phyloP scores from a whole-genome alignment of 2,888 invertebrate genomes.

The Laothoe populi region DNA sequence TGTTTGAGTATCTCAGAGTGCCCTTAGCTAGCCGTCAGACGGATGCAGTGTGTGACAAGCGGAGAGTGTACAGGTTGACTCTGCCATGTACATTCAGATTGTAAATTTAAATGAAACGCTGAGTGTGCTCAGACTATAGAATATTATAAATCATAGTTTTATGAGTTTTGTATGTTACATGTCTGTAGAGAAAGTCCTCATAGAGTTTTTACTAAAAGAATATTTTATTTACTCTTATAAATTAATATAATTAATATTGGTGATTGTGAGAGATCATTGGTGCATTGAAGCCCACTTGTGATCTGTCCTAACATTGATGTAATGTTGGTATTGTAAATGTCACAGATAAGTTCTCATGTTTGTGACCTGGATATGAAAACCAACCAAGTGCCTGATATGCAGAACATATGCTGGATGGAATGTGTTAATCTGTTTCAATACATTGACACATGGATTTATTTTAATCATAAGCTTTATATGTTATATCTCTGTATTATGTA shows the following conservation, averaged over 20 bases:
- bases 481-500: constrained; percentile 22
- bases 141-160: constrained; percentile 75
- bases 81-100: constrained; percentile 51
- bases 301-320: constrained; percentile 48
- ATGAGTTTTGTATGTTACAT: constrained; percentile 75
- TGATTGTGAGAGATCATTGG: constrained; percentile 48
- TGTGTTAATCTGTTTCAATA: constrained; percentile 13
- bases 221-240: constrained; percentile 70
- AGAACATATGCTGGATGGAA: constrained; percentile 34
- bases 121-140: constrained; percentile 64
- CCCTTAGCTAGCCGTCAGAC: constrained; percentile 43
- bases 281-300: constrained; percentile 39
- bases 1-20: constrained; percentile 46
- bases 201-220: constrained; percentile 75
- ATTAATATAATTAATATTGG: constrained; percentile 38
- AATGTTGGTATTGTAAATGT: constrained; percentile 19
- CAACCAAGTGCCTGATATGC: constrained; percentile 64
- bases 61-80: constrained; percentile 38
- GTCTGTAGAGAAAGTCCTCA: constrained; percentile 76
- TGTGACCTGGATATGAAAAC: constrained; percentile 46
- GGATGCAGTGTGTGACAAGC: constrained; percentile 39
- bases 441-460: constrained; percentile 24
- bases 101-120: constrained; percentile 61
- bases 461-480: constrained; percentile 24
- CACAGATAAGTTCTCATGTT: constrained; percentile 27